These are phyloP conservation scores for Microvelia longipes DNA, from an alignment of 1,140 invertebrate genomes.

Conservation along the genomic window DNA sequence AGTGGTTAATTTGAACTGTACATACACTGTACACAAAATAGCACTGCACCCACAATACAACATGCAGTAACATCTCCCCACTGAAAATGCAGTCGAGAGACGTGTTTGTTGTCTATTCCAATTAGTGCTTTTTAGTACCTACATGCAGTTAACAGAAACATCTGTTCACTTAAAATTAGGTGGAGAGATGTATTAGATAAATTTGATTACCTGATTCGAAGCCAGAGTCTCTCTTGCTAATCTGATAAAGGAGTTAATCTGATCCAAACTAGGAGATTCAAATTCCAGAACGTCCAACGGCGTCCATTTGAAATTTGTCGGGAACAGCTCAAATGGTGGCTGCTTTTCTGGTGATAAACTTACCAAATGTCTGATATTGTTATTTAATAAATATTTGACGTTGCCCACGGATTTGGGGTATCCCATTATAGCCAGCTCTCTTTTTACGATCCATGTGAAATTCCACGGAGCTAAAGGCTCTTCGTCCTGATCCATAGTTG, in stretches of 20 bases:
- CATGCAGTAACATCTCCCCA: no score
- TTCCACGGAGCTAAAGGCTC: constrained; percentile 32
- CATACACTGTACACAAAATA: no score
- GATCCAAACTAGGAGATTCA: constrained; percentile 42
- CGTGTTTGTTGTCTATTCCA: no score
- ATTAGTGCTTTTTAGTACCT: no score
- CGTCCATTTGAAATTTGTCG: constrained; percentile 36
- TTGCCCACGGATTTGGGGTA: constrained; percentile 41
- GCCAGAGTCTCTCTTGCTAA: constrained; percentile 33
- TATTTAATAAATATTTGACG: constrained; percentile 39
- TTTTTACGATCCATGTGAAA: constrained; percentile 43
- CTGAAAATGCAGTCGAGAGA: no score
- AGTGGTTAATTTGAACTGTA: no score
- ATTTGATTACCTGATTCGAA: not conserved
- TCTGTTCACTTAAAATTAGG: no score
- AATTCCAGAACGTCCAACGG: constrained; percentile 48
- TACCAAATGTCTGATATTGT: constrained; percentile 37
- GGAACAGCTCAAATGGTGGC: constrained; percentile 33
- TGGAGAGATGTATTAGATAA: no score
- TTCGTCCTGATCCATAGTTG: not conserved
- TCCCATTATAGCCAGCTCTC: constrained; percentile 43
- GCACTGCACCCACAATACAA: no score
- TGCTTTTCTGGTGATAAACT: constrained; percentile 44
- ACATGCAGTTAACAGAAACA: no score
- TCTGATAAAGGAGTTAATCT: constrained; percentile 49